Percentiles rank a stretch among this genome's conserved stretches.
phyloP scores from a whole-genome alignment of 2,888 invertebrate genomes.

The Abscondita cerata region DNA sequence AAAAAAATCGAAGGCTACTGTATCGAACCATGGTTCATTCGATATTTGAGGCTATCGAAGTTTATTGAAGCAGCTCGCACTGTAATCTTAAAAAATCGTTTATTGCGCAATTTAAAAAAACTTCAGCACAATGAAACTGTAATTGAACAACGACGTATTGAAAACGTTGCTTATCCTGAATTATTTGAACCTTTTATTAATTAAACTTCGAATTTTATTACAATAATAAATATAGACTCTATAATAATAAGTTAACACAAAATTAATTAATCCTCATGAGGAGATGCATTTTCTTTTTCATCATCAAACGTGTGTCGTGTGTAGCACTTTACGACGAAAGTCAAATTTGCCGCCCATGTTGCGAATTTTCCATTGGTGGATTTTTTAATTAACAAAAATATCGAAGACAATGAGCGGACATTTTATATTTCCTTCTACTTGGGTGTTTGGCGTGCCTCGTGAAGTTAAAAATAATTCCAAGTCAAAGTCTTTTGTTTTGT shows the following conservation, averaged over 20 bases:
- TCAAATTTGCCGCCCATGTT: too few relatives aligned
- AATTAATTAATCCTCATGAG: not conserved
- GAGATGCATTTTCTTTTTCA: not conserved
- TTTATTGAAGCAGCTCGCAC: conserved; percentile 49
- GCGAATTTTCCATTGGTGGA: too few relatives aligned
- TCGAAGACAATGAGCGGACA: too few relatives aligned
- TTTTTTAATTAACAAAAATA: too few relatives aligned
- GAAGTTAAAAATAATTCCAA: too few relatives aligned
- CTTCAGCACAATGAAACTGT: conserved; percentile 41
- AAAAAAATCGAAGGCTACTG: conserved; percentile 35
- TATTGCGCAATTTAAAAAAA: conserved; percentile 46
- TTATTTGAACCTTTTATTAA: conserved; percentile 37
- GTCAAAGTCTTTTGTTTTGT: too few relatives aligned
- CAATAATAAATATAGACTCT: not conserved
- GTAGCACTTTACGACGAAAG: too few relatives aligned
- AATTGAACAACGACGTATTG: conserved; percentile 22
- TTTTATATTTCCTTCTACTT: too few relatives aligned
- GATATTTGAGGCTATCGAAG: conserved; percentile 47
- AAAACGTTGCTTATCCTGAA: conserved; percentile 37
- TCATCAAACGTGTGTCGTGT: too few relatives aligned
- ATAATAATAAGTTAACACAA: not conserved
- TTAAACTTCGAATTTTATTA: not conserved
- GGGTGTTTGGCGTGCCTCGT: too few relatives aligned
- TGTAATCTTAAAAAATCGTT: conserved; percentile 46
- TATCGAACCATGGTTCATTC: conserved; percentile 51